phyloP scores from a whole-genome alignment of 2,888 invertebrate species.

The Brachyptera putata region DNA sequence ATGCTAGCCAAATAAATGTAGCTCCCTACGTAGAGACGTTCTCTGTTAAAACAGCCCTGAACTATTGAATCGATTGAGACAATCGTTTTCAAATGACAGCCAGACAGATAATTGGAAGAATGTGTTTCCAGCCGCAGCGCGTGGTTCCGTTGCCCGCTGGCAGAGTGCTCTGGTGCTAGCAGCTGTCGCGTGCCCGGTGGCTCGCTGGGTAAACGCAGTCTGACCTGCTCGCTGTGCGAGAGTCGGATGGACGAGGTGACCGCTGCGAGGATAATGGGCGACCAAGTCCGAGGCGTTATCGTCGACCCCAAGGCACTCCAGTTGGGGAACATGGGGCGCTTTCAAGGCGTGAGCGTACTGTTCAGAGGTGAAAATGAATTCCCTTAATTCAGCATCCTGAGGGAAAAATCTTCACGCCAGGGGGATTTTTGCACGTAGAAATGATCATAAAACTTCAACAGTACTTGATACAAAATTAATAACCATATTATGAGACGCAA shows the following conservation, averaged over 20 bases:
- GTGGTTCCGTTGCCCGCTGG: constrained; percentile 12
- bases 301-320: constrained; percentile 2
- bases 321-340: constrained; percentile 12
- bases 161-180: background rate
- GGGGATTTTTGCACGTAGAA: no score
- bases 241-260: constrained; percentile 9
- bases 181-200: background rate
- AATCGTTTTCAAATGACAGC: no score
- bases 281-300: constrained; percentile 21
- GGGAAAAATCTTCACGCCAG: no score
- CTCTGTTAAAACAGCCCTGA: no score
- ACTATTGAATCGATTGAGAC: no score
- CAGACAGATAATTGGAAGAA: no score
- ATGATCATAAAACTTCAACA: no score
- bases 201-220: background rate
- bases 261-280: constrained; percentile 21
- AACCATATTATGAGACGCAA: no score
- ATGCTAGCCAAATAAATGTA: no score
- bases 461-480: no score
- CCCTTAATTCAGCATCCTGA: no score
- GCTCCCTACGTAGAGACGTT: no score
- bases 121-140: constrained; percentile 17
- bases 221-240: constrained; percentile 10
- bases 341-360: constrained; percentile 11
- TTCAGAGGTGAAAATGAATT: constrained; percentile 7